Evolutionary conservation across 2,113 vertebrate genomes (phyloP).

Genomic region (Archocentrus centrarchus): DNA sequence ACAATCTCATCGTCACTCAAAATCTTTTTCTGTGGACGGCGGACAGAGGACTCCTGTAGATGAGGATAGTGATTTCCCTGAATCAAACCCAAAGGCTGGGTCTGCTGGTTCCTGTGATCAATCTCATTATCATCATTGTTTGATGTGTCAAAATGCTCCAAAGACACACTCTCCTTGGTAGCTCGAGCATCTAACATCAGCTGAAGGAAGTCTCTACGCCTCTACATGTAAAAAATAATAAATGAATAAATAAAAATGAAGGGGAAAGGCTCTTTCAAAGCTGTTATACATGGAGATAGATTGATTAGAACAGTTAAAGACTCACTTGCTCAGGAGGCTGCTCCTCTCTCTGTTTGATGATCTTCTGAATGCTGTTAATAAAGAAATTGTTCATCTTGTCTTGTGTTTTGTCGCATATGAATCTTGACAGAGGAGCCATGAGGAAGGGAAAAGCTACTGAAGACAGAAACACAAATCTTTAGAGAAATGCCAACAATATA

Average conservation of each 20-base stretch:
- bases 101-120: neutral
- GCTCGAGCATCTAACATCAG: constrained; percentile 86
- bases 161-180: constrained; percentile 48
- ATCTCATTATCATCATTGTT: constrained; percentile 54
- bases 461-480: constrained; percentile 46
- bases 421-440: constrained; percentile 80
- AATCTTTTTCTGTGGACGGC: constrained; percentile 57
- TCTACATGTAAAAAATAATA: constrained; percentile 71
- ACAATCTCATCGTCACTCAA: constrained; percentile 90
- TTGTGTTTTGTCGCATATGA: constrained; percentile 84
- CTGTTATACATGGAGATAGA: too few species aligned
- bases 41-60: neutral
- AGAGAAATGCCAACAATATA: neutral
- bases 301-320: neutral
- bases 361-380: constrained; percentile 84
- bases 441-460: constrained; percentile 92
- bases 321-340: constrained; percentile 87
- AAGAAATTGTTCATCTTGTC: constrained; percentile 89
- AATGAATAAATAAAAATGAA: too few species aligned
- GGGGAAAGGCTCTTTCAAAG: too few species aligned
- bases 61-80: neutral
- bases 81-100: neutral
- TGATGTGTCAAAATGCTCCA: constrained; percentile 75
- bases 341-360: constrained; percentile 86
- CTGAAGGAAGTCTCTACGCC: constrained; percentile 91